These are phyloP conservation scores for Chelon labrosus DNA, from an alignment of 2,797 vertebrate species.

Conservation along the genomic window DNA sequence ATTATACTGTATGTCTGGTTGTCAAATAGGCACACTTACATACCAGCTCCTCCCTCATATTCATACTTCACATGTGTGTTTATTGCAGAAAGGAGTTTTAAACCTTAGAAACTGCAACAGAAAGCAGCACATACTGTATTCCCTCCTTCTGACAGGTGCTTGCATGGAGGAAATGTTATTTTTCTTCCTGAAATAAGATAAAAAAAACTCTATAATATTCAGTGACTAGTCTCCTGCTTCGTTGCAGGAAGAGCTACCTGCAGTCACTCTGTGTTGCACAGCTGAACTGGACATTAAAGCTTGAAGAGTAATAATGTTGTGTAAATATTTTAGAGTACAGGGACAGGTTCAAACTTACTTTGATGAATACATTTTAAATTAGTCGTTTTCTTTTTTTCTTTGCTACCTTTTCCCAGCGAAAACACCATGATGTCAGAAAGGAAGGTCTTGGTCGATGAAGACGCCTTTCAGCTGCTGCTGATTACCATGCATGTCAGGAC, in stretches of 20 bases:
- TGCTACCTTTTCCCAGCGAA: neutral
- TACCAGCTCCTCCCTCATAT: neutral
- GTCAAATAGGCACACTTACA: neutral
- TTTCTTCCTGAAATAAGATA: neutral
- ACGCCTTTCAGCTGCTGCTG: constrained; percentile 8
- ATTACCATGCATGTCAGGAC: constrained; percentile 47
- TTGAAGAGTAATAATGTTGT: neutral
- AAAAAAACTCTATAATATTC: constrained; percentile 7
- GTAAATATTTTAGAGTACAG: neutral
- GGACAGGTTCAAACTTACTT: neutral
- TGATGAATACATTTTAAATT: neutral
- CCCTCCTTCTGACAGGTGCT: neutral
- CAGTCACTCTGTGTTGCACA: neutral
- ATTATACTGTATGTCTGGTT: too few relatives aligned
- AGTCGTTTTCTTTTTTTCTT: neutral
- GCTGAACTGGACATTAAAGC: neutral
- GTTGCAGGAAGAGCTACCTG: neutral
- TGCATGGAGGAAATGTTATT: neutral
- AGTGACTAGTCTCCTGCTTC: neutral
- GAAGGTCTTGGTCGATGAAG: neutral
- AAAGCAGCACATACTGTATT: constrained; percentile 9
- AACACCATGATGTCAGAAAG: neutral
- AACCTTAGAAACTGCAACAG: neutral
- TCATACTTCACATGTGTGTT: neutral
- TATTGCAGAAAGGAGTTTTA: neutral